These are phyloP conservation scores for Trichomalopsis sarcophagae DNA, from an alignment of 1,140 invertebrate genomes.

Conservation along the genomic window DNA sequence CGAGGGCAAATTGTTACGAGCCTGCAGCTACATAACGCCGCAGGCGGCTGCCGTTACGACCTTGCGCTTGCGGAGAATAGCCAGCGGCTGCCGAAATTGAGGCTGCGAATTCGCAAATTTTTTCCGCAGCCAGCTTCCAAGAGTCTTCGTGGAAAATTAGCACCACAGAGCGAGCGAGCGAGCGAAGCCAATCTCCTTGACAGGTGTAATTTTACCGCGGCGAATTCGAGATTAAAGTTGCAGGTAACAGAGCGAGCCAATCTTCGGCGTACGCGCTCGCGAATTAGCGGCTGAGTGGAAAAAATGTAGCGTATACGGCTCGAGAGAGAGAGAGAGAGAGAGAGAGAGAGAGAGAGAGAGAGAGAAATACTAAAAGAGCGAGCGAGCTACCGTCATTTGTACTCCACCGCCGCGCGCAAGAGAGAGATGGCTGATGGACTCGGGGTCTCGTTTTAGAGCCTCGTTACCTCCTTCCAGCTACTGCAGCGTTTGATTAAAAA, in stretches of 20 bases:
- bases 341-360: no score
- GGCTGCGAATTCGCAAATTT: neutral
- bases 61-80: conserved; percentile 45
- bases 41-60: conserved; percentile 32
- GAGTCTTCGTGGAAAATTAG: neutral
- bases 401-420: no score
- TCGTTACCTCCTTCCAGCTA: neutral
- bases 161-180: no score
- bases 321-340: conserved; percentile 14
- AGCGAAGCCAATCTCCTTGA: neutral
- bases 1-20: conserved; percentile 50
- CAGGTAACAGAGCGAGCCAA: conserved; percentile 67
- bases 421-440: neutral
- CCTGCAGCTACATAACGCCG: neutral
- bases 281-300: conserved; percentile 60
- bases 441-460: neutral
- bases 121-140: neutral
- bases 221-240: conserved; percentile 75
- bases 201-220: conserved; percentile 69
- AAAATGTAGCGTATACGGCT: conserved; percentile 43
- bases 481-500: neutral
- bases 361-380: neutral
- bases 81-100: conserved; percentile 25
- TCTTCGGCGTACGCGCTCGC: conserved; percentile 54
- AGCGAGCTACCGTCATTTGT: no score